phyloP scores from a whole-genome alignment of 2,797 vertebrate species.

The Phyllotis vaccarum region DNA sequence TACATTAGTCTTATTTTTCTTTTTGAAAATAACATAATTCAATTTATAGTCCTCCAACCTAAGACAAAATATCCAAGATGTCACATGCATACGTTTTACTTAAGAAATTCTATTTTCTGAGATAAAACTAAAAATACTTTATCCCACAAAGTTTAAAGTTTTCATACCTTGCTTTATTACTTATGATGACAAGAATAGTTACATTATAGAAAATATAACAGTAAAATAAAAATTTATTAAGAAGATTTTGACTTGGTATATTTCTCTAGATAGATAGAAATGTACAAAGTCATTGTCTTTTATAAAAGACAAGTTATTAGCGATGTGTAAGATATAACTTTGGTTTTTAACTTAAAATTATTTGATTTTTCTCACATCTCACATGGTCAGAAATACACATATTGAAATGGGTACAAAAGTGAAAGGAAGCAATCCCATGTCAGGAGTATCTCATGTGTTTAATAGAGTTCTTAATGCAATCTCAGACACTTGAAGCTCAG shows the following conservation, averaged over 20 bases:
- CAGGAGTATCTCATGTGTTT: background rate
- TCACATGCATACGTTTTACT: background rate
- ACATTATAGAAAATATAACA: background rate
- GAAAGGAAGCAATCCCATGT: background rate
- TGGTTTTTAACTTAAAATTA: background rate
- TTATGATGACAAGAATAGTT: accelerated
- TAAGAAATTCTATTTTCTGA: background rate
- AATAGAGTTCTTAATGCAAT: slow-evolving; percentile 25
- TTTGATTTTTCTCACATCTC: background rate
- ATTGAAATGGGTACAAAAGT: background rate
- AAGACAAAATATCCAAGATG: background rate
- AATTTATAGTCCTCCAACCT: background rate
- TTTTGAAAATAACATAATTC: background rate
- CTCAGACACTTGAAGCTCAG: slow-evolving; percentile 53
- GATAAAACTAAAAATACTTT: background rate
- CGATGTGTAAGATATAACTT: background rate
- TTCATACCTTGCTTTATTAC: background rate
- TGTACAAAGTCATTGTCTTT: background rate
- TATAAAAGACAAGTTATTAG: background rate
- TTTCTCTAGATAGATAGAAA: background rate
- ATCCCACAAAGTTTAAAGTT: background rate
- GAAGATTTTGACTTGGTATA: background rate
- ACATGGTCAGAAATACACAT: background rate
- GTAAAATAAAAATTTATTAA: background rate
- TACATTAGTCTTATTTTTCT: background rate